These are phyloP conservation scores for Acleris sparsana DNA, from an alignment of 2,888 invertebrate genomes.

Conservation along the genomic window DNA sequence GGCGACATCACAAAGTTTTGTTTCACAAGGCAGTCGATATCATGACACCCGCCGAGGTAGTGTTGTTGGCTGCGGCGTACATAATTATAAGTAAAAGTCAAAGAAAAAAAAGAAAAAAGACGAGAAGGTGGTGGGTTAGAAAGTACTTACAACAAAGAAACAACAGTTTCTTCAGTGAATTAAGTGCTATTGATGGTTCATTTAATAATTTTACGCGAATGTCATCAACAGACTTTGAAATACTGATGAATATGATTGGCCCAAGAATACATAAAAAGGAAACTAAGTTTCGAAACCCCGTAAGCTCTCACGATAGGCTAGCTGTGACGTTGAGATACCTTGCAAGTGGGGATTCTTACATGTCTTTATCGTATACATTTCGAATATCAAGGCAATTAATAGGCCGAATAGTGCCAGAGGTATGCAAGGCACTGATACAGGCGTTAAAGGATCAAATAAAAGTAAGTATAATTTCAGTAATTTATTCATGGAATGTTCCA, in stretches of 20 bases:
- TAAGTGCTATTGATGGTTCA: constrained; percentile 6
- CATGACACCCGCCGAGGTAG: constrained; percentile 17
- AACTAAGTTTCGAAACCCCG: constrained; percentile 15
- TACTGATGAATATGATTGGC: constrained; percentile 17
- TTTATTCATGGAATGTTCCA: too few species aligned
- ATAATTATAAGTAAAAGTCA: constrained; percentile 11
- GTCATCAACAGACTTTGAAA: constrained; percentile 17
- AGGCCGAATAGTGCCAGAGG: constrained; percentile 18
- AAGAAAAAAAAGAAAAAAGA: constrained; percentile 17
- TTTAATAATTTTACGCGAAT: constrained; percentile 12
- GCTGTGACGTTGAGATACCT: too few species aligned
- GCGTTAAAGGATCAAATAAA: constrained; percentile 21
- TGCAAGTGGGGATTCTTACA: too few species aligned
- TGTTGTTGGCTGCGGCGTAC: constrained; percentile 16
- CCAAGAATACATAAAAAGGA: constrained; percentile 11
- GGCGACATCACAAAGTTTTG: constrained; percentile 13
- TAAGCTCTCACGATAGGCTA: constrained; percentile 3
- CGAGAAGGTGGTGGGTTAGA: constrained; percentile 7
- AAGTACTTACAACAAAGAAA: too few species aligned
- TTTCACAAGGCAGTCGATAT: constrained; percentile 15
- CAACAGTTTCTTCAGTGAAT: too few species aligned
- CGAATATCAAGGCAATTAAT: constrained; percentile 22
- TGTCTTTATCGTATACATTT: not conserved
- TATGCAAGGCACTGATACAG: constrained; percentile 13
- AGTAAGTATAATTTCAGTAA: constrained; percentile 1